Evolutionary conservation across 2,797 vertebrate genomes (phyloP).

Genomic region (Lacerta bilineata): DNA sequence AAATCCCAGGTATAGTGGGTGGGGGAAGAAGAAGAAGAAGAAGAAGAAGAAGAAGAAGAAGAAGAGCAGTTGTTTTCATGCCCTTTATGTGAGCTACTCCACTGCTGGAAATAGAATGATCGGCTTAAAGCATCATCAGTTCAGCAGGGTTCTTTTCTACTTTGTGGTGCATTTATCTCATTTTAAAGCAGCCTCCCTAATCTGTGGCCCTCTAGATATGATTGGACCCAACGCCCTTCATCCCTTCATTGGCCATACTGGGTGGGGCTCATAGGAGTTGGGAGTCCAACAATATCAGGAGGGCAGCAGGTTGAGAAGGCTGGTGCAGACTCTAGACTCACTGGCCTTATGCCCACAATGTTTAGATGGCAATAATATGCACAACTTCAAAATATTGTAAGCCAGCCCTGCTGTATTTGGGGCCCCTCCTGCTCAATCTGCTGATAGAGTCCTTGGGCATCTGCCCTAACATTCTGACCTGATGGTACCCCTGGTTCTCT

Average conservation of each 20-base stretch:
- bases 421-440: neutral
- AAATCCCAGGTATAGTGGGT: neutral
- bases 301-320: too few relatives aligned
- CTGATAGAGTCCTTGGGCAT: neutral
- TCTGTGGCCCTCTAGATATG: too few relatives aligned
- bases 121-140: neutral
- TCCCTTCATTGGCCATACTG: too few relatives aligned
- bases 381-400: neutral
- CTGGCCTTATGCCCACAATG: too few relatives aligned
- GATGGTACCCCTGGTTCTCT: neutral
- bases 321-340: too few relatives aligned
- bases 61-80: neutral
- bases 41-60: too few relatives aligned
- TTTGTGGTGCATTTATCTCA: neutral
- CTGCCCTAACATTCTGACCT: neutral
- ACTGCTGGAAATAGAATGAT: neutral
- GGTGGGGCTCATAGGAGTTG: too few relatives aligned
- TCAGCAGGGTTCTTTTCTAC: neutral
- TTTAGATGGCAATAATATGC: neutral
- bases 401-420: neutral
- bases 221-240: too few relatives aligned
- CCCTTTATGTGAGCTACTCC: too few relatives aligned
- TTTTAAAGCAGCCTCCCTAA: too few relatives aligned
- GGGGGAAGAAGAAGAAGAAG: too few relatives aligned
- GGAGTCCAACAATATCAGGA: too few relatives aligned